phyloP scores from a whole-genome alignment of 2,888 invertebrate species.

The Prenolepis imparis region DNA sequence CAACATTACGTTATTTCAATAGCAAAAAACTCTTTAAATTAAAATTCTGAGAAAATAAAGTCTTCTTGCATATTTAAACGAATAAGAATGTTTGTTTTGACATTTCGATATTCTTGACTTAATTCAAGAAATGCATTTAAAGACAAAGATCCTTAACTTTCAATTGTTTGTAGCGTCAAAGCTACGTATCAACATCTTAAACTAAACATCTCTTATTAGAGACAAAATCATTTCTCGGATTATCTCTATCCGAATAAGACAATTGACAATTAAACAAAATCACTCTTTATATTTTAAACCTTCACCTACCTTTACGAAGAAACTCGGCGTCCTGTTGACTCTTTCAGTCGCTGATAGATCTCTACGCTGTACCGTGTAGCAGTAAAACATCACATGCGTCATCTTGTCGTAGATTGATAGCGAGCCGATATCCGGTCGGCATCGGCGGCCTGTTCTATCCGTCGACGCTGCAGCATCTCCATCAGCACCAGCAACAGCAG shows the following conservation, averaged over 20 bases:
- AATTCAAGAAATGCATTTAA: background rate
- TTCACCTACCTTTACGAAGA: background rate
- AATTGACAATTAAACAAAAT: background rate
- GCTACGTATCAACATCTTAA: no score
- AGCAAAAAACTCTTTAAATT: background rate
- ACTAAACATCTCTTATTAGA: background rate
- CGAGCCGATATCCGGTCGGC: slow-evolving; percentile 83
- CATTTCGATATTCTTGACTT: background rate
- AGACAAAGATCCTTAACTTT: background rate
- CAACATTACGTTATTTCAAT: background rate
- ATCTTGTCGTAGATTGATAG: slow-evolving; percentile 80
- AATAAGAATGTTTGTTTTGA: background rate
- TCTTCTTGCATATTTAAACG: background rate
- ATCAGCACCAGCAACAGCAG: slow-evolving; percentile 83
- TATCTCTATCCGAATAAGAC: background rate
- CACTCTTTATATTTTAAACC: background rate
- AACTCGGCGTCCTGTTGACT: background rate
- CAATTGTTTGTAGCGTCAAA: background rate
- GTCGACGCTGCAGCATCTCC: slow-evolving; percentile 83
- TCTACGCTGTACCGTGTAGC: background rate
- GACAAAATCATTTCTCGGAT: background rate
- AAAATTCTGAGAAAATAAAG: background rate
- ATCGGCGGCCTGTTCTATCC: slow-evolving; percentile 84
- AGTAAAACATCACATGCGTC: background rate
- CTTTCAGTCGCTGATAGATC: background rate